These are phyloP conservation scores for Anneissia japonica DNA, from an alignment of 35 echinoderm and acorn worm genomes.

Conservation along the genomic window DNA sequence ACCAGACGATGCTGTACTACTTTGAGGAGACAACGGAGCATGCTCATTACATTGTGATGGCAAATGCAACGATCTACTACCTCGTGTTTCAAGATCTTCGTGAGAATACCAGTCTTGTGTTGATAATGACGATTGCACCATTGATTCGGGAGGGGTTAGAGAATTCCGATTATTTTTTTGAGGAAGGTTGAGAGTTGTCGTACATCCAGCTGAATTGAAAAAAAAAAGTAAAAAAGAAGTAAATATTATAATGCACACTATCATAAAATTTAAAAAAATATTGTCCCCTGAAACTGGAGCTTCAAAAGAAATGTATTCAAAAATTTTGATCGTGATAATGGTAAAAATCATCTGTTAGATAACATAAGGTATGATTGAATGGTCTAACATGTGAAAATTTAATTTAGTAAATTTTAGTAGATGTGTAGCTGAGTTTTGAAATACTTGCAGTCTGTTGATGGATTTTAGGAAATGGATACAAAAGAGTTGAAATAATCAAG, in stretches of 20 bases:
- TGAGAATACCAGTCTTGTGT: constrained; percentile 44
- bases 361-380: no score
- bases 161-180: constrained; percentile 37
- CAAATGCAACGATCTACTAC: constrained; percentile 3
- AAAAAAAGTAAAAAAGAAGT: not conserved
- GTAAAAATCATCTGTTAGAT: no score
- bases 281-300: no score
- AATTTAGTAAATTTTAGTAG: no score
- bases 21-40: constrained; percentile 65
- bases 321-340: no score
- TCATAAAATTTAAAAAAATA: constrained; percentile 2
- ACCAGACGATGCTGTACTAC: constrained; percentile 36
- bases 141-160: constrained; percentile 43
- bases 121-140: not conserved
- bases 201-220: not conserved
- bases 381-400: no score
- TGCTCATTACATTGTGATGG: constrained; percentile 48
- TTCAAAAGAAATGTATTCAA: no score
- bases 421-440: no score
- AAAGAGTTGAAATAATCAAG: no score
- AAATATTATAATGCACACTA: not conserved
- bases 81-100: constrained; percentile 49
- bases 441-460: no score
- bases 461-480: no score
- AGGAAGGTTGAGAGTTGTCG: constrained; percentile 6